Conservation (phyloP, 2,888 invertebrate species). For the Cyclophora punctaria region DNA sequence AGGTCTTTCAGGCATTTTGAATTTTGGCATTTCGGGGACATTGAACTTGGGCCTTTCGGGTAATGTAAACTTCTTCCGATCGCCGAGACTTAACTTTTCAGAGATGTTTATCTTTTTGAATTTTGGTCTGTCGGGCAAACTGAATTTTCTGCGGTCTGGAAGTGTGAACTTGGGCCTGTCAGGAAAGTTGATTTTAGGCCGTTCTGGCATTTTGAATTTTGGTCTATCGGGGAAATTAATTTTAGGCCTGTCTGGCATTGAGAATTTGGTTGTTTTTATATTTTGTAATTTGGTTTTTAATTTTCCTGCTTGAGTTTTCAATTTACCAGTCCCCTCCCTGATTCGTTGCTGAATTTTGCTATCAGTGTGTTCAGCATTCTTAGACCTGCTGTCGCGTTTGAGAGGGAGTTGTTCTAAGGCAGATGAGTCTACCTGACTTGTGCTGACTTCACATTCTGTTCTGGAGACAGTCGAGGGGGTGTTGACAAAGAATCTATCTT, state of each 20-base stretch:
- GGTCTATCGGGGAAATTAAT: slow-evolving; percentile 75
- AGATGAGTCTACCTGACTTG: slow-evolving; percentile 80
- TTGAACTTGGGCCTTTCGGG: slow-evolving; percentile 75
- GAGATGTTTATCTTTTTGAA: slow-evolving; percentile 67
- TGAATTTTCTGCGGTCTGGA: slow-evolving; percentile 78
- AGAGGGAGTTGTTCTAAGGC: slow-evolving; percentile 78
- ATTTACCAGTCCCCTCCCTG: slow-evolving; percentile 80
- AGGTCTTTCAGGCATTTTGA: slow-evolving; percentile 75
- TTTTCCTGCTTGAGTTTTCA: slow-evolving; percentile 82
- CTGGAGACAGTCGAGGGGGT: slow-evolving; percentile 76
- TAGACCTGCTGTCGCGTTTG: slow-evolving; percentile 73
- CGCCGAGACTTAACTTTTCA: slow-evolving; percentile 69
- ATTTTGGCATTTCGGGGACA: slow-evolving; percentile 73
- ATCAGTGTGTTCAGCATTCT: slow-evolving; percentile 67
- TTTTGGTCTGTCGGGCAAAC: slow-evolving; percentile 77
- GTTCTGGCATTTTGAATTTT: slow-evolving; percentile 64
- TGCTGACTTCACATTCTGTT: slow-evolving; percentile 78
- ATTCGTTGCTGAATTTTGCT: slow-evolving; percentile 79
- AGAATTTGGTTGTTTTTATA: slow-evolving; percentile 74
- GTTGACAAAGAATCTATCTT: slow-evolving; percentile 77
- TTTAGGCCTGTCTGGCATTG: slow-evolving; percentile 73
- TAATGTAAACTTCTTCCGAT: slow-evolving; percentile 77
- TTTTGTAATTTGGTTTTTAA: slow-evolving; percentile 79
- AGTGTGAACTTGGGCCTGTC: slow-evolving; percentile 74
- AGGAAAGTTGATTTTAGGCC: slow-evolving; percentile 72